Evolutionary conservation across 2,888 invertebrate species (phyloP).

Genomic region (Trypoxylon attenuatum): DNA sequence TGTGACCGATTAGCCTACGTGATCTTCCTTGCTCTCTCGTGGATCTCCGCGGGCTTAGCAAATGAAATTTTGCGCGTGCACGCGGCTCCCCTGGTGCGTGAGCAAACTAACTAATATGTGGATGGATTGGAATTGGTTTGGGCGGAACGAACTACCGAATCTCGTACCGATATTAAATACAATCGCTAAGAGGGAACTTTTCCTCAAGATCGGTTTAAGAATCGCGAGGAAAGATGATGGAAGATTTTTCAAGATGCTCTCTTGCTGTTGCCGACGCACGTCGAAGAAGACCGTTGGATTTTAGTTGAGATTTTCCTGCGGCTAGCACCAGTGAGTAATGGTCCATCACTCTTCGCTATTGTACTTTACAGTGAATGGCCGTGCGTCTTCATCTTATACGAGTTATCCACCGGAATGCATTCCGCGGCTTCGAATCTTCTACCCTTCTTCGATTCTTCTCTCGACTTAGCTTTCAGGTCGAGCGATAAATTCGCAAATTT

Average conservation of each 20-base stretch:
- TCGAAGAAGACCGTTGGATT: conserved; percentile 18
- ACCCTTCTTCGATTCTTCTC: too few species aligned
- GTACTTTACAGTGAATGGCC: conserved; percentile 35
- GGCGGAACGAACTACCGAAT: too few species aligned
- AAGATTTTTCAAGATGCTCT: conserved; percentile 32
- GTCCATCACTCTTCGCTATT: conserved; percentile 50
- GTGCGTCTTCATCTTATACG: conserved; percentile 40
- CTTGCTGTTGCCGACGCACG: too few species aligned
- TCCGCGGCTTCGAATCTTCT: too few species aligned
- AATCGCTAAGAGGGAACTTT: too few species aligned
- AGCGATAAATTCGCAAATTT: too few species aligned
- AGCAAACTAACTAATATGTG: conserved; percentile 21
- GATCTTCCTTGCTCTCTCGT: conserved; percentile 14
- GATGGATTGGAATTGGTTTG: too few species aligned
- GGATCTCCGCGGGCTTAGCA: conserved; percentile 24
- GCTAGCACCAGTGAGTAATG: conserved; percentile 38
- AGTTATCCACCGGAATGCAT: conserved; percentile 48
- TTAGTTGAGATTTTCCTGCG: conserved; percentile 23
- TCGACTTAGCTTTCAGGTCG: too few species aligned
- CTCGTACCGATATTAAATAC: too few species aligned
- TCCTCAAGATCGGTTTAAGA: too few species aligned
- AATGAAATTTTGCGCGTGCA: conserved; percentile 30
- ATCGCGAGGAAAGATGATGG: too few species aligned
- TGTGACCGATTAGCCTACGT: conserved; percentile 33
- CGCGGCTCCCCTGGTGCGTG: conserved; percentile 22